Evolutionary conservation across 2,797 vertebrate genomes (phyloP), one percentile per base, ranked within the genome.

Genomic region (Ispidina picta): DNA sequence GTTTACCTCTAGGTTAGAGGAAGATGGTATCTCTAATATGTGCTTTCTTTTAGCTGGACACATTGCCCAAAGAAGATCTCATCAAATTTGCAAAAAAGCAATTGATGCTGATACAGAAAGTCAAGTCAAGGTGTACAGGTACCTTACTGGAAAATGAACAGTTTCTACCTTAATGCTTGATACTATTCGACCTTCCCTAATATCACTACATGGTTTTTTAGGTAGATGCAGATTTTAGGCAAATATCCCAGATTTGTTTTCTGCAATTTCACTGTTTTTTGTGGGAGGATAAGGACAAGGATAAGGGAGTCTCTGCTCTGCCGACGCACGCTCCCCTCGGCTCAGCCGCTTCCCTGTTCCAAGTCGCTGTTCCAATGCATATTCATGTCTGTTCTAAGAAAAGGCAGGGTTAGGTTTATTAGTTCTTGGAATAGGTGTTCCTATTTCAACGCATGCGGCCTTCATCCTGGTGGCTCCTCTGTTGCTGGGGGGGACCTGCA

Each of bases 81-180:
- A 99, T 99, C 95, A 99, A 99, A 96, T 99, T 99, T 97, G 97
- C 99, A 70, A 99, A 99, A 97, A 99, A 99, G 86, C 99, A 99
- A 92, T 97, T 99, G 95, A 97, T 98, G 96, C 93, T 98, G 29
- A 97, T 99, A 91, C 99, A 99, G 95, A 99, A 99, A 97, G 96
- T 98, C 77, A 99, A 99, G 95, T 96, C 98, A 86, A 98, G 95
- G 97, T 99, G 97, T 96, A 59, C 98, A 98, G 99, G 99, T 99
- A 97, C 66, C 19, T 52, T 46, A 44, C 46, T 68, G 46, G 33
- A 70, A 54, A 77, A 29, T 46, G 22, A 77, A 44, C 31, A 28
- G 6, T 79, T 79, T 88, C 44, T 72, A 12, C 9, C 15, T 71
- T 73, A 82, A 51, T 74, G 13, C 46, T 74, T 68, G 37, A 5